Evolutionary conservation across 2,113 vertebrate genomes (phyloP), one percentile per base, ranked within the genome.

Genomic region (Acanthochromis polyacanthus): DNA sequence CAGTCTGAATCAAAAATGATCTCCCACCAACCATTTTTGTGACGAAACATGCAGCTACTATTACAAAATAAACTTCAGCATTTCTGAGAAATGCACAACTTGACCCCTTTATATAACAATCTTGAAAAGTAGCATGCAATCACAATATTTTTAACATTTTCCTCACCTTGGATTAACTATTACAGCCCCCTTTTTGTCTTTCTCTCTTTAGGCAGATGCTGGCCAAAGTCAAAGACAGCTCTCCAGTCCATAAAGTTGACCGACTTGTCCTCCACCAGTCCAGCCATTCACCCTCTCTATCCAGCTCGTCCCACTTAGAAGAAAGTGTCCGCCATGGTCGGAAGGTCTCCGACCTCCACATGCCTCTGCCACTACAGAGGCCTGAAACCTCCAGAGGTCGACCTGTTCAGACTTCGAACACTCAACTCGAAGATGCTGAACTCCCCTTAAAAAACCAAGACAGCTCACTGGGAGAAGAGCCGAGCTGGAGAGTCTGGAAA

Each of bases 351-450:
- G 58, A 20, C 10, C 30, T 72, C 1, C 50, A 74, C 3, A 4
- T 56, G 25, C 61, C 81, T 23, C 22, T 60, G 52, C 59, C 20
- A 3, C 22, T 89, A 2, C 80, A 85, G 51, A 88, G 90, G 45
- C 92, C 91, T 7, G 91, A 93, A 72, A 92, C 91, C 1, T 86
- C 92, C 36, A 77, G 91, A 67, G 91, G 91, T 10, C 76, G 89
- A 20, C 80, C 62, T 17, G 40, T 36, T 38, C 72, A 50, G 36
- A 22, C 36, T 2, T 20, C 36, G 14, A 71, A 66, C 19, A 23
- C 59, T 7, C 81, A 30, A 1, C 50, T 38, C 0, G 55, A 70
- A 25, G 61, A 71, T 0, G 19, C 19, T 3, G 72, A 85, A 51
- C n/a, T 17, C 4, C 10, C 23, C 0, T 17, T 32, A 10, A 46